These are phyloP conservation scores for Bos taurus DNA, from an alignment of 2,113 vertebrate species.

Conservation along the genomic window DNA sequence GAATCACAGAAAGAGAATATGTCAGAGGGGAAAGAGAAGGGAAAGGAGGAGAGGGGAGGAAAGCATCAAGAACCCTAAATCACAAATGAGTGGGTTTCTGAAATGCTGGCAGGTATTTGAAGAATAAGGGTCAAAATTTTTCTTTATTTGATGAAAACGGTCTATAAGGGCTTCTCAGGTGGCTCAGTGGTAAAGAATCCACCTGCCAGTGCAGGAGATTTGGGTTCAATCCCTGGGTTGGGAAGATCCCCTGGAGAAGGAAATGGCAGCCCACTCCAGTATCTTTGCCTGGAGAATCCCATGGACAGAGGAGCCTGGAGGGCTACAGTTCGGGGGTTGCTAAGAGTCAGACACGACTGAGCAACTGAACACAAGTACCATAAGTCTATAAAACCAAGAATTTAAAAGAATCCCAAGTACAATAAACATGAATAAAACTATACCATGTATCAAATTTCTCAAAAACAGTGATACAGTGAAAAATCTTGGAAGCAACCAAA, in stretches of 20 bases:
- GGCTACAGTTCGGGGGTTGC: neutral
- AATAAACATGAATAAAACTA: neutral
- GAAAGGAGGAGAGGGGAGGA: neutral
- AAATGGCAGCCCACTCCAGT: neutral
- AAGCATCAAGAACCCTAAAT: neutral
- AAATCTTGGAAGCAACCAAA: neutral
- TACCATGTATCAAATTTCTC: neutral
- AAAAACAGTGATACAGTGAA: neutral
- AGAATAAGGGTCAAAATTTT: neutral
- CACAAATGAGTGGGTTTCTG: neutral
- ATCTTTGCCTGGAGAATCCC: neutral
- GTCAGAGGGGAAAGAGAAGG: neutral
- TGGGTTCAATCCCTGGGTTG: neutral
- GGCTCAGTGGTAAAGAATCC: neutral
- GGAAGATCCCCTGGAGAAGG: neutral
- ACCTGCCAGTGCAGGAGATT: neutral
- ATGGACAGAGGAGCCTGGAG: neutral
- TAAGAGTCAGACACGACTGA: neutral
- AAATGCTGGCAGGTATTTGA: neutral
- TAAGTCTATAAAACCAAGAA: neutral
- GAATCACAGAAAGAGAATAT: neutral
- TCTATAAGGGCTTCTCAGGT: neutral
- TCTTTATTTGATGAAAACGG: neutral
- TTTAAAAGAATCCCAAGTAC: neutral
- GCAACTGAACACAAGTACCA: neutral